Evolutionary conservation across 2,888 invertebrate species (phyloP).

Genomic region (Ormyrus nitidulus): DNA sequence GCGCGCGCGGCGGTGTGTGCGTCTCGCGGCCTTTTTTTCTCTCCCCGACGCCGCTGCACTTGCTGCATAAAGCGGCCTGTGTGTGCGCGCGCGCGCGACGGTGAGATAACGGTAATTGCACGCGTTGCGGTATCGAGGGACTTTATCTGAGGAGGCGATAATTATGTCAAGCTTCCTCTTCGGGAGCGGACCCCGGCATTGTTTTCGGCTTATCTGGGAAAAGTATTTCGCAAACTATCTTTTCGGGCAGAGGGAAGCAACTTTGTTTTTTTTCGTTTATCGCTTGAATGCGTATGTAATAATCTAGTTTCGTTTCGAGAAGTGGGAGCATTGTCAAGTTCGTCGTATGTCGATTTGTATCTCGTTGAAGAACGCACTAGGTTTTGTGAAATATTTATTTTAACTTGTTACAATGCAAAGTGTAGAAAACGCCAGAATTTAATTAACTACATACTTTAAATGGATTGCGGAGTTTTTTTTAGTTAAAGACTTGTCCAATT

Average conservation of each 20-base stretch:
- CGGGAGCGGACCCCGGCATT: constrained; percentile 9
- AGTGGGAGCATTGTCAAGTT: too few species aligned
- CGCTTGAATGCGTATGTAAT: not conserved
- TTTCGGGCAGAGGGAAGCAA: not conserved
- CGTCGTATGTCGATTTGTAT: too few species aligned
- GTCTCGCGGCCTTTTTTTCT: not conserved
- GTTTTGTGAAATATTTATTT: too few species aligned
- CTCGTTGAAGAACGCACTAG: too few species aligned
- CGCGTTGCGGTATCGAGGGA: not conserved
- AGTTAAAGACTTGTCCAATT: too few species aligned
- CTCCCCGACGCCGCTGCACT: not conserved
- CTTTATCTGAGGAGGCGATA: constrained; percentile 31
- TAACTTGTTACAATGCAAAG: too few species aligned
- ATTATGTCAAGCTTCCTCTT: constrained; percentile 37
- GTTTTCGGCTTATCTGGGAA: constrained; percentile 33
- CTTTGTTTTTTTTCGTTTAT: not conserved
- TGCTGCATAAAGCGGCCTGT: not conserved
- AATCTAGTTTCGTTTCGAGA: constrained; percentile 19
- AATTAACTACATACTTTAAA: too few species aligned
- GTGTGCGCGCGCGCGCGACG: too few species aligned
- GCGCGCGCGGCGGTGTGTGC: not conserved
- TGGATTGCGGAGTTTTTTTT: too few species aligned
- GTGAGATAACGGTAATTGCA: constrained; percentile 8
- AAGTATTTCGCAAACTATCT: constrained; percentile 12
- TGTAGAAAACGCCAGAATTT: too few species aligned